Percentiles rank a stretch among this genome's conserved stretches.
Conservation (phyloP, 2,797 vertebrate species). For the Pampus argenteus region DNA sequence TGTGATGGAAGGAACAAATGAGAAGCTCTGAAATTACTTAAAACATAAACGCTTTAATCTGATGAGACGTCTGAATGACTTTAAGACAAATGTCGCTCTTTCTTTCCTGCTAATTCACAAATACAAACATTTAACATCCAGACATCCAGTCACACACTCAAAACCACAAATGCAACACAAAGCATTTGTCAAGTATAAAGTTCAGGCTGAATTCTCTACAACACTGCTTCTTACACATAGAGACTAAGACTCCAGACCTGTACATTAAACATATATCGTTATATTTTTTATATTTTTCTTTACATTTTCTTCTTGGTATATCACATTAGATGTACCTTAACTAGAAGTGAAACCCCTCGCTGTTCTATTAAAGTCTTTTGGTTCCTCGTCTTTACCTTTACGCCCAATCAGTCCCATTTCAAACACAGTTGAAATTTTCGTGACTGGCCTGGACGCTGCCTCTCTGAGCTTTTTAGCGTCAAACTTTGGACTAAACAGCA, state of each 20-base stretch:
- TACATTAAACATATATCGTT: constrained; percentile 63
- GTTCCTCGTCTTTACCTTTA: constrained; percentile 84
- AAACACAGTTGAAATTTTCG: constrained; percentile 83
- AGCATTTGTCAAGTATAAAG: constrained; percentile 73
- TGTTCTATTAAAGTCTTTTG: constrained; percentile 92
- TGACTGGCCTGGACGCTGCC: constrained; percentile 86
- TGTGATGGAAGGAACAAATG: constrained; percentile 58
- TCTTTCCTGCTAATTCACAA: constrained; percentile 40
- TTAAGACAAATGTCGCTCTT: constrained; percentile 65
- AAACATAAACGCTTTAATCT: constrained; percentile 74
- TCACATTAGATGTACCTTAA: constrained; percentile 65
- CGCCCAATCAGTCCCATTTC: constrained; percentile 86
- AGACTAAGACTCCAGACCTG: constrained; percentile 60
- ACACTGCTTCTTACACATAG: constrained; percentile 35
- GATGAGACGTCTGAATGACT: constrained; percentile 62
- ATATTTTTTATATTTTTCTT: constrained; percentile 33
- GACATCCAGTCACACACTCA: constrained; percentile 47
- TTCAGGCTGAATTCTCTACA: constrained; percentile 42
- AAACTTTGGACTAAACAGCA: constrained; percentile 92
- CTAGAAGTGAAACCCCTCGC: constrained; percentile 87
- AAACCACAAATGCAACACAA: constrained; percentile 41
- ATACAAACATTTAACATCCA: constrained; percentile 49
- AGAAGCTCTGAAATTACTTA: constrained; percentile 58
- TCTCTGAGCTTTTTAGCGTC: constrained; percentile 93
- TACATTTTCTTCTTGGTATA: constrained; percentile 42